Base-by-base conservation (phyloP, 2,888 invertebrate species). In the Protula sp. region DNA sequence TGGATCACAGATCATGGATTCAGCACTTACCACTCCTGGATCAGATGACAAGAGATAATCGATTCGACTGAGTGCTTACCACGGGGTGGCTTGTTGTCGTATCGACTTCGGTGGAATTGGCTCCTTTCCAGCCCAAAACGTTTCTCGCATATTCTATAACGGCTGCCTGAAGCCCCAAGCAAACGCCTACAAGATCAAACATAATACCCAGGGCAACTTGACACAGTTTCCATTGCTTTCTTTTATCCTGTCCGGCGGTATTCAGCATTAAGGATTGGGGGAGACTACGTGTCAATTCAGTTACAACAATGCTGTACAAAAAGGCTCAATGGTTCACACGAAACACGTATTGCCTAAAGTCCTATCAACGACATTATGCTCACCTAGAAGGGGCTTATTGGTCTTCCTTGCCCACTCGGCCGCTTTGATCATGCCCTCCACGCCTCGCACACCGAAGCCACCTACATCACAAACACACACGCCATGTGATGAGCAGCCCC, bases 131-230 rank as follows among this genome's bases (percentile, higher is more conserved):
- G 0, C 86, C 85, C 0, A 95, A 82, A 0, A 90, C 90, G 78
- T 94, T 93, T 57, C 95, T 71, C 0, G 94, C 88, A 78, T 90
- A 97, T 82, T 99, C 99, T 71, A 99, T 90, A 2, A 95, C 95
- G 5, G 95, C 91, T 27, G 93, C 92, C 85, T 99, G 99, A 64
- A 99, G 85, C 3, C 99, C 99, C n/a, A 99, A 85, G 77, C 99
- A 99, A 69, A 99, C 92, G 45, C 84, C 83, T 82, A 68, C 2
- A 70, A 30, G 24, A 30, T 45, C 22, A 55, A 47, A 38, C 38
- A 9, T 14, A 38, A 19, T 19, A 38, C 19, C 22, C 45, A 55
- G 29, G 22, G 22, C 56, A 48, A 26, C 24, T 24, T 24, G 5
- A 45, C n/a, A 38, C 31, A 55, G 30, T 29, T 30, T 2, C 54